Conservation (phyloP, 2,797 vertebrate genomes). For the Rhinogobio ventralis region DNA sequence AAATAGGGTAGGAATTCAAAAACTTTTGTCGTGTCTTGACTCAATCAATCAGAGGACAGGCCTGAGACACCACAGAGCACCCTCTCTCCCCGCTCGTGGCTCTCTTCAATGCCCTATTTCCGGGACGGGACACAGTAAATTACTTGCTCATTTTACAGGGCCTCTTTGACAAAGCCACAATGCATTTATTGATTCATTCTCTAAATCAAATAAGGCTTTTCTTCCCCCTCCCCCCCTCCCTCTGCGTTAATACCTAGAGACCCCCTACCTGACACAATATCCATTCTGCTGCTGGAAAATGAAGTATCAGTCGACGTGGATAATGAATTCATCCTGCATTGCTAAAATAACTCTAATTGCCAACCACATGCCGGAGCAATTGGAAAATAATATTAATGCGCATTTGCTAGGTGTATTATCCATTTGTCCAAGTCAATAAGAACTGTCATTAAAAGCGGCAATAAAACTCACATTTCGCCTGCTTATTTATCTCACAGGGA, state of each 20-base stretch:
- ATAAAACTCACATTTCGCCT: constrained; percentile 75
- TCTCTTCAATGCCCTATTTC: constrained; percentile 59
- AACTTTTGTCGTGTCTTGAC: constrained; percentile 5
- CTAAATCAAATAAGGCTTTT: constrained; percentile 87
- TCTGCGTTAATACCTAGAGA: constrained; percentile 84
- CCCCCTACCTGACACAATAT: constrained; percentile 84
- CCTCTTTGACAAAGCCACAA: constrained; percentile 78
- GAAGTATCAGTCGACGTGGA: constrained; percentile 83
- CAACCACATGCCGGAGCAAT: constrained; percentile 81
- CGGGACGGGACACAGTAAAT: constrained; percentile 76
- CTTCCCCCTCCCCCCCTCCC: constrained; percentile 77
- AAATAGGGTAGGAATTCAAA: neutral
- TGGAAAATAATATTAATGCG: constrained; percentile 89
- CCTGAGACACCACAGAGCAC: neutral
- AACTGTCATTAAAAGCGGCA: constrained; percentile 86
- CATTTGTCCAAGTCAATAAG: constrained; percentile 87
- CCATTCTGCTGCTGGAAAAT: constrained; percentile 78
- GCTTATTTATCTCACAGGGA: constrained; percentile 81
- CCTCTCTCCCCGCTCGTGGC: constrained; percentile 53
- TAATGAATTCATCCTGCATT: constrained; percentile 85
- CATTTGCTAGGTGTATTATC: constrained; percentile 84
- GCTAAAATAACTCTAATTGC: constrained; percentile 88
- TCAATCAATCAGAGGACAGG: constrained; percentile 14
- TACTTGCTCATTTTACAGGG: constrained; percentile 80
- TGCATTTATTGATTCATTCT: constrained; percentile 84